These are phyloP conservation scores for Myxocyprinus asiaticus DNA, from an alignment of 2,113 vertebrate species.

Conservation along the genomic window DNA sequence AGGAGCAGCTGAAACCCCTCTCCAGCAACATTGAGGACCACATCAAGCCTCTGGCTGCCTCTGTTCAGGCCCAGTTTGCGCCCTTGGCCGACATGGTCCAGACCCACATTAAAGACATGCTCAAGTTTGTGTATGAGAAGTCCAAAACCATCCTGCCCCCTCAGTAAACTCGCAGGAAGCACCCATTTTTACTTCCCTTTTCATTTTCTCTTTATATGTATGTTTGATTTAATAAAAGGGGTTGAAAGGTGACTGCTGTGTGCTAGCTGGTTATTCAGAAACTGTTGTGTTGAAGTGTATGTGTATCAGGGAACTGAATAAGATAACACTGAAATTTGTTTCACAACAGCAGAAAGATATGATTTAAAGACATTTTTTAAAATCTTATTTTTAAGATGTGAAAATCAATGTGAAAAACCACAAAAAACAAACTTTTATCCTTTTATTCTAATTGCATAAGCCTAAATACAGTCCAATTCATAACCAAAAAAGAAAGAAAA, in stretches of 20 bases:
- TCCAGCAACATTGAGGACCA: conserved; percentile 60
- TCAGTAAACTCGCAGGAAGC: conserved; percentile 41
- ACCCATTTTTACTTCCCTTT: neutral
- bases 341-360: too few species aligned
- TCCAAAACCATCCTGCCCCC: conserved; percentile 60
- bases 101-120: conserved; percentile 54
- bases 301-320: too few species aligned
- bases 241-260: neutral
- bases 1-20: conserved; percentile 64
- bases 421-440: too few species aligned
- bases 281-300: too few species aligned
- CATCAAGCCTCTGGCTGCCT: conserved; percentile 58
- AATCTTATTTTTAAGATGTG: too few species aligned
- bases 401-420: too few species aligned
- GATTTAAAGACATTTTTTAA: too few species aligned
- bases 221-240: conserved; percentile 39
- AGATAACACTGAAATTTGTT: too few species aligned
- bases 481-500: too few species aligned
- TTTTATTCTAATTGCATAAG: too few species aligned
- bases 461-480: too few species aligned
- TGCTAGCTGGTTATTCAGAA: neutral
- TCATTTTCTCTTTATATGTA: conserved; percentile 2
- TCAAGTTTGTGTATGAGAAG: conserved; percentile 62
- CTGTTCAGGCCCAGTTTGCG: conserved; percentile 57
- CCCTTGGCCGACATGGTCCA: conserved; percentile 55